Base-by-base conservation (phyloP, 2,888 invertebrate genomes). In the Leucozona laternaria region DNA sequence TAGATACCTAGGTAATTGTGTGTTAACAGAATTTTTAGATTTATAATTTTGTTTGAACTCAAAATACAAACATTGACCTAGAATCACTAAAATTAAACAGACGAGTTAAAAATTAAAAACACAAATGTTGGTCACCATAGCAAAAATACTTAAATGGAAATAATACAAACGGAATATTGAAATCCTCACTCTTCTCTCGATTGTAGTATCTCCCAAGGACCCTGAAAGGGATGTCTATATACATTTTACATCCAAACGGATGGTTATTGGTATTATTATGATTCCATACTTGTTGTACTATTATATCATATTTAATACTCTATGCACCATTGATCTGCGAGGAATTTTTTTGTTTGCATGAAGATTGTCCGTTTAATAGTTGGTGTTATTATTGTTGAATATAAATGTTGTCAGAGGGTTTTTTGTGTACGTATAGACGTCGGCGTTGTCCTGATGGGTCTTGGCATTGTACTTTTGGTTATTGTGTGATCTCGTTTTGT, bases 331-430 rank as follows among this genome's bases (percentile, higher is more conserved):
- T n/a, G 28, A 25, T 25, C 25, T 53, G 1, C 0, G 7, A 15
- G 15, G 25, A 8, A 2, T 53, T 28, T 53, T 22, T 53, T 50
- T 50, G 20, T 50, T 22, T 53, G 53, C 7, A 25, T 53, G 53
- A 28, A 53, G 53, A 53, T 53, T 53, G 25, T 53, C 53, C 53
- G 28, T 25, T 53, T 53, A 53, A 53, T 53, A 53, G 53, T 53
- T 53, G 53, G 53, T 53, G 53, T 28, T 53, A 53, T 25, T 53
- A 53, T 53, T 53, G 25, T 28, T 28, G 53, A 53, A 53, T 53
- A 53, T 53, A 25, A 53, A 53, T 53, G 25, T 28, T 53, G 7
- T 25, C 25, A 28, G 53, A 53, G 53, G 53, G 53, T 53, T 53
- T 25, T 25, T 25, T 28, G 7, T 53, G 25, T 3, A n/a, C 8